Evolutionary conservation across 2,797 vertebrate species (phyloP), one percentile per base, ranked within the genome.

Genomic region (Acipenser transmontanus): DNA sequence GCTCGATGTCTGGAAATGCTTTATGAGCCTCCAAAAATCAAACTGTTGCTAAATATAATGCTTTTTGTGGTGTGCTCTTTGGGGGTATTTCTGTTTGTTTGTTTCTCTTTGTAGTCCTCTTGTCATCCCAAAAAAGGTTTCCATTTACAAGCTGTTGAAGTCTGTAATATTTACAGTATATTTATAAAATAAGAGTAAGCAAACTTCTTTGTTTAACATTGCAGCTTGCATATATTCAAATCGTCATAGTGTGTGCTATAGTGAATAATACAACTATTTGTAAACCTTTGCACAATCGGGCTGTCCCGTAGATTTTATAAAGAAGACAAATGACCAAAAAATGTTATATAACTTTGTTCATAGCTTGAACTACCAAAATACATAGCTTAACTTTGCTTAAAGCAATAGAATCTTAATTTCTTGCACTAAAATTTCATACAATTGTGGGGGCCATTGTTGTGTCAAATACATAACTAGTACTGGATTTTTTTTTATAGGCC

Each of bases 31-130:
- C 93, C 93, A 0, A 86, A 84, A 81, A 85, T 93, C 67, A 97
- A 91, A 83, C 56, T 94, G 60, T 63, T 96, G 71, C 90, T 99
- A 60, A 98, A 98, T 80, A 9, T 83, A 66, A 92, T 91, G 75
- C 88, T 99, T 70, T 2, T 94, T 11, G 75, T 84, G 8, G 93
- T 98, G 71, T 97, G 94, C 83, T 92, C 84, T 0, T 73, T 98
- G 83, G 97, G 94, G 66, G 83, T 99, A 81, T 93, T 97, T 81
- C 92, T 99, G 94, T 98, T 97, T 85, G 87, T 98, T 78, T 98
- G 95, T 91, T 99, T 99, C 76, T 97, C 96, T 72, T 82, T 99
- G 78, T 98, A 93, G 93, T 76, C 65, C 56, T 64, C 51, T 10
- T 63, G 62, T 10, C 67, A 8, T 63, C 17, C 14, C 50, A 34